Percentiles rank a stretch among this genome's conserved stretches.
Evolutionary conservation across 2,888 invertebrate species (phyloP).

Genomic region (Amphipyra tragopoginis): DNA sequence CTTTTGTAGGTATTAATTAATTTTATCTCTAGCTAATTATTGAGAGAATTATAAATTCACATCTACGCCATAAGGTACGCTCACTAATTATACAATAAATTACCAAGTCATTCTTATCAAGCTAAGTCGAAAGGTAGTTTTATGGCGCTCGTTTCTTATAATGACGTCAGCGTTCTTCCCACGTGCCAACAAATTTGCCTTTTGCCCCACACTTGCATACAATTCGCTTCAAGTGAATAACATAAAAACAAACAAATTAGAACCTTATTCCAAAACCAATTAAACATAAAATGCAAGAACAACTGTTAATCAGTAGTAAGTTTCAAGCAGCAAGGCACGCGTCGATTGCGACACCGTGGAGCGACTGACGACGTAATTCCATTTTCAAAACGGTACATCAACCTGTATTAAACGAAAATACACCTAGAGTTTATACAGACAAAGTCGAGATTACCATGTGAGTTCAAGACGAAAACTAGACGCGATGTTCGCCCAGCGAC

Average conservation of each 20-base stretch:
- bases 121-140: constrained; percentile 53
- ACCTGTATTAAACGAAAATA: constrained; percentile 41
- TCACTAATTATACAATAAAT: constrained; percentile 37
- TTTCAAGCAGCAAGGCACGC: constrained; percentile 76
- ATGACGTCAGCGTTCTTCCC: constrained; percentile 79
- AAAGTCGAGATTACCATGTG: constrained; percentile 60
- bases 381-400: constrained; percentile 73
- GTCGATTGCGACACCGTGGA: constrained; percentile 80
- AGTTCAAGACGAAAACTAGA: constrained; percentile 63
- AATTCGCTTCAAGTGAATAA: constrained; percentile 49
- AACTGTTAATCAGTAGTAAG: constrained; percentile 45
- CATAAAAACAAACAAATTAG: constrained; percentile 44
- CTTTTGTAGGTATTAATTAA: background rate
- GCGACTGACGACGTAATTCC: constrained; percentile 64
- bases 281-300: constrained; percentile 64
- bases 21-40: constrained; percentile 11
- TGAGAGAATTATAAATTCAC: constrained; percentile 5
- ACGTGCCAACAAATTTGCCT: constrained; percentile 65
- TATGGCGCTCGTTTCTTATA: constrained; percentile 56
- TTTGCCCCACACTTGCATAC: constrained; percentile 59
- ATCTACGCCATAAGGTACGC: constrained; percentile 13
- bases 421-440: constrained; percentile 41
- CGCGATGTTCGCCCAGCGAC: constrained; percentile 72
- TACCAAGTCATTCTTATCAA: constrained; percentile 29
- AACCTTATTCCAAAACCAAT: constrained; percentile 49